Evolutionary conservation across 2,797 vertebrate genomes (phyloP), one percentile per base, ranked within the genome.

Genomic region (Carapus acus): DNA sequence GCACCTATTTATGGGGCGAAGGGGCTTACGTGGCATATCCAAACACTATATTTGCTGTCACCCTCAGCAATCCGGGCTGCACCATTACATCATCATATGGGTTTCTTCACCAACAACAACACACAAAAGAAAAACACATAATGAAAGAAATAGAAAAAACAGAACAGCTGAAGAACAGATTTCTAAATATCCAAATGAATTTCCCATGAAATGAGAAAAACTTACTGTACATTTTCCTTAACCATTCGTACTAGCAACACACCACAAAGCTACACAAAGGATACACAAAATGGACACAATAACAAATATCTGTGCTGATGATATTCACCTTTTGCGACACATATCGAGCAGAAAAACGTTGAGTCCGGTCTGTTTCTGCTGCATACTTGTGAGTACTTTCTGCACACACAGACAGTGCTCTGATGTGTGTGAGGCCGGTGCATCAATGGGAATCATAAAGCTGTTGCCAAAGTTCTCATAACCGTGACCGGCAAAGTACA

Each of bases 401-500:
- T 92, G 91, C 21, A 93, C 92, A 14, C 92, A 92, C 54, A 93
- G 65, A 67, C 91, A 93, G 74, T 92, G 89, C 3, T 88, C 79
- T 0, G 90, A 92, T 0, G 87, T 93, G 74, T 89, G 90, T 17
- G 89, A 83, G 5, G 67, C 73, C 0, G 92, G 92, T 0, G 90
- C 91, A 0, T 94, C 91, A 0, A 88, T 90, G 48, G 92, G 92
- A 52, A 94, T 90, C 92, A 94, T 92, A 75, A 93, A 93, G 72
- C 91, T 94, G 85, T 92, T 93, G 43, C 92, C 92, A 0, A 85
- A 94, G 55, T 94, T 93, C 71, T 94, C 92, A 23, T 92, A 92
- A 56, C 92, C 91, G 0, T 94, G 92, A 36, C 92, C 91, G 0
- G 91, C 92, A 0, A 90, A 94, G 78, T 93, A 94, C n/a, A 94